A percentile compares a stretch with the other conserved stretches of the same genome.
phyloP scores from a whole-genome alignment of 2,113 vertebrate genomes.

The Callipepla californica region DNA sequence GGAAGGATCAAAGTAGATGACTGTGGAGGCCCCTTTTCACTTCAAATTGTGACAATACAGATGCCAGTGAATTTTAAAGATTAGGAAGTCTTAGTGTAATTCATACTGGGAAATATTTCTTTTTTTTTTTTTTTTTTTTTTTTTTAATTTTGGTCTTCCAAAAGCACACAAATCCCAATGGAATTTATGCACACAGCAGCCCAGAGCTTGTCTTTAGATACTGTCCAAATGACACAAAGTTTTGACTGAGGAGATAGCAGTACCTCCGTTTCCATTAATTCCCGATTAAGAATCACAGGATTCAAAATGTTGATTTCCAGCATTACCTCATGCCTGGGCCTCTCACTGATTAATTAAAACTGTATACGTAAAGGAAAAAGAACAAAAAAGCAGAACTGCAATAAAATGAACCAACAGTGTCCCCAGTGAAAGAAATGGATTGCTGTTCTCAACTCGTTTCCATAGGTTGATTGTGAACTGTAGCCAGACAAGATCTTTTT shows the following conservation, averaged over 20 bases:
- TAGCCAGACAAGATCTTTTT: constrained; percentile 64
- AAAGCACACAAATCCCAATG: constrained; percentile 7
- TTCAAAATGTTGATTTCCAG: constrained; percentile 24
- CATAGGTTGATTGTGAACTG: constrained; percentile 70
- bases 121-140: too few species aligned
- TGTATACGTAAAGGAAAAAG: not conserved
- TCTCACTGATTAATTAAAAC: constrained; percentile 52
- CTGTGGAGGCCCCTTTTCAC: not conserved
- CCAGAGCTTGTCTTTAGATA: constrained; percentile 23
- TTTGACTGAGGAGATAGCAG: constrained; percentile 38
- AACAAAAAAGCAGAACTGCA: constrained; percentile 17
- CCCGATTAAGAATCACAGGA: constrained; percentile 38
- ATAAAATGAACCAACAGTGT: constrained; percentile 6
- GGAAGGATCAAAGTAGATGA: not conserved
- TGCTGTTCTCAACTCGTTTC: constrained; percentile 41
- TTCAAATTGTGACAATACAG: not conserved
- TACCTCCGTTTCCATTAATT: constrained; percentile 36
- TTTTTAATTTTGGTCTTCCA: constrained; percentile 1
- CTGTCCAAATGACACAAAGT: not conserved
- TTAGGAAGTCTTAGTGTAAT: not conserved
- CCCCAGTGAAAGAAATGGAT: constrained; percentile 21
- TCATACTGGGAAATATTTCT: too few species aligned
- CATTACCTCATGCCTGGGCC: constrained; percentile 35
- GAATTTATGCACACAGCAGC: constrained; percentile 15
- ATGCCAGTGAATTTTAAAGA: not conserved